Evolutionary conservation across 2,797 vertebrate genomes (phyloP).

Genomic region (Phalanger gymnotis): DNA sequence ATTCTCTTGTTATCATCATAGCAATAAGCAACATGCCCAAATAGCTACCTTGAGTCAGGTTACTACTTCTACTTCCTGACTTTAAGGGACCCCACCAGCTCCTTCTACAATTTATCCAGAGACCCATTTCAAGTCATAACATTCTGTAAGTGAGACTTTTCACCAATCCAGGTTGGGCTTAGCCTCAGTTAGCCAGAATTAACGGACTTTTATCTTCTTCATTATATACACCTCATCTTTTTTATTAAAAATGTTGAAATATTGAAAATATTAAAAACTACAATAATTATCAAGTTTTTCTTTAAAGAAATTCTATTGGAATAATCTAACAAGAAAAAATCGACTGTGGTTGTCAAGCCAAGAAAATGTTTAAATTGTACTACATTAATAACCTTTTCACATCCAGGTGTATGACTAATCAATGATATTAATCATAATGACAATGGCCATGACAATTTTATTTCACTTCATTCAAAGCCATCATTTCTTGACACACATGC

Average conservation of each 20-base stretch:
- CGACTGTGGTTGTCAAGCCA: constrained; percentile 33
- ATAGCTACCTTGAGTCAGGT: neutral
- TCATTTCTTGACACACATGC: neutral
- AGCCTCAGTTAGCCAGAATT: neutral
- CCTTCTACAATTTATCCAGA: neutral
- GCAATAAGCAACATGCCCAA: neutral
- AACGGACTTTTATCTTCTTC: neutral
- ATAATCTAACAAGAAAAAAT: constrained; percentile 27
- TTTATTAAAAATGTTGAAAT: neutral
- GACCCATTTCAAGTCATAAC: neutral
- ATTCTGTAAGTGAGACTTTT: neutral
- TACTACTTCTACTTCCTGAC: neutral
- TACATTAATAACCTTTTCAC: constrained; percentile 20
- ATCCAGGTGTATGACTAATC: neutral
- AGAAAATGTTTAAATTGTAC: neutral
- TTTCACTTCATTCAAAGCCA: neutral
- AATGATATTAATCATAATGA: neutral
- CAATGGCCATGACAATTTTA: neutral
- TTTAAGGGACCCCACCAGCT: neutral
- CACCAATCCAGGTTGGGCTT: constrained; percentile 12
- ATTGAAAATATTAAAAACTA: neutral
- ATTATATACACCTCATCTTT: constrained; percentile 22
- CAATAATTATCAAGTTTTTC: constrained; percentile 47
- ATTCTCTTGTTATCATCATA: neutral
- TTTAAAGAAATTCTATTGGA: constrained; percentile 59